Base-by-base conservation (phyloP, 2,888 invertebrate genomes). In the Lymantria monacha region DNA sequence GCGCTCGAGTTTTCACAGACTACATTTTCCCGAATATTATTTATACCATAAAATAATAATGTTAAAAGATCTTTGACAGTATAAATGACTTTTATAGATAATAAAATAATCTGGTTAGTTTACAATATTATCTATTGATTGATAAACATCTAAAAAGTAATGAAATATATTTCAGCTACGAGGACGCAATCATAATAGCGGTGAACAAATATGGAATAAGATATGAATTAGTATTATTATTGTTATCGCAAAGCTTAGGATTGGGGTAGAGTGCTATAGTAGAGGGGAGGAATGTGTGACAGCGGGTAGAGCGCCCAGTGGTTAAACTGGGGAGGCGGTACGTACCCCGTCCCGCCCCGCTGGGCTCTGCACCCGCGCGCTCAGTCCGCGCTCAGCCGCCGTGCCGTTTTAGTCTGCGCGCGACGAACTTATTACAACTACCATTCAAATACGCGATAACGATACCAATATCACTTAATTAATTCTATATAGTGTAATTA, bases 301-400 rank as follows among this genome's bases (percentile, higher is more conserved):
- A 84, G 87, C 86, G 85, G 87, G 87, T 76, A 78, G 80, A 67
- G 75, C 80, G 77, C 74, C 79, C 74, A 85, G 82, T 85, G 86
- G 84, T 69, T 76, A 85, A 85, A 64, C 48, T 42, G 76, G 83
- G 79, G 76, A 72, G 79, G 72, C 72, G 70, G 69, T 64, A 42
- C 46, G 40, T 59, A 61, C 62, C 69, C 63, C 55, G 70, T 71
- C 74, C 74, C 79, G 71, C 79, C 76, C 76, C 74, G 74, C 77
- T 69, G 76, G 61, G 64, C 66, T 62, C 78, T 75, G 70, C 79
- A 66, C 72, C 72, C 76, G 75, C 79, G 75, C 81, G 79, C 73
- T 86, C 86, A 87, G 88, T 86, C 79, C 86, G 85, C 82, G 87
- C 77, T 76, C 80, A 78, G 76, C 81, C 82, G 81, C 79, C 83